Conservation (phyloP, 2,888 invertebrate species). For the Conomelus anceps region DNA sequence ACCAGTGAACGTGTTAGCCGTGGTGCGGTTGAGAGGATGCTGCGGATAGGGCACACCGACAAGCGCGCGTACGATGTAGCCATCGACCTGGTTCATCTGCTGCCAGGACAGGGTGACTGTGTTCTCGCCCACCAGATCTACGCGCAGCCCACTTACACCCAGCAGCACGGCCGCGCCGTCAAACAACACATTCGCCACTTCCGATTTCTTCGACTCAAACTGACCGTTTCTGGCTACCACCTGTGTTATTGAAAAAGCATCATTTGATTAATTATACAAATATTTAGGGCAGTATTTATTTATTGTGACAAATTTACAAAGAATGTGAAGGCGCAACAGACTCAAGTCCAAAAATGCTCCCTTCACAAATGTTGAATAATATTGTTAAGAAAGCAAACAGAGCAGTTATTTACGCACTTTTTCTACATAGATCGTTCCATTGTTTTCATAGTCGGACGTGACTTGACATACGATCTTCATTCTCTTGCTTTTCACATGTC, state of each 20-base stretch:
- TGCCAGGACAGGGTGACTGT: slow-evolving; percentile 57
- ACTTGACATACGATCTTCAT: too few relatives aligned
- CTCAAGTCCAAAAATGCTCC: too few relatives aligned
- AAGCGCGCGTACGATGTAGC: slow-evolving; percentile 51
- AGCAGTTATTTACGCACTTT: too few relatives aligned
- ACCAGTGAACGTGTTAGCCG: slow-evolving; percentile 36
- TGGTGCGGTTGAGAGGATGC: slow-evolving; percentile 44
- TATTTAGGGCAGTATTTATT: neutral
- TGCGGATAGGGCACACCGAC: slow-evolving; percentile 52
- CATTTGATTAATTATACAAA: neutral
- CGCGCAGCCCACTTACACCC: slow-evolving; percentile 50
- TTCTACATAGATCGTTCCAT: too few relatives aligned
- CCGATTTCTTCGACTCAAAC: slow-evolving; percentile 55
- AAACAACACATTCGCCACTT: slow-evolving; percentile 52
- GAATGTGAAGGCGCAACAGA: too few relatives aligned
- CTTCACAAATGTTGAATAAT: too few relatives aligned
- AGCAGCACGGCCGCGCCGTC: slow-evolving; percentile 59
- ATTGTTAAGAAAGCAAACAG: too few relatives aligned
- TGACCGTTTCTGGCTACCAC: slow-evolving; percentile 59
- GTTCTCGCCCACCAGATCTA: slow-evolving; percentile 46
- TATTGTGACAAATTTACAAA: too few relatives aligned
- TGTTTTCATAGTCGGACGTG: too few relatives aligned
- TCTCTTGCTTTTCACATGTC: too few relatives aligned
- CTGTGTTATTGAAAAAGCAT: slow-evolving; percentile 37
- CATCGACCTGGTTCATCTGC: slow-evolving; percentile 50